phyloP scores from a whole-genome alignment of 2,113 vertebrate genomes.

The Gobius niger region DNA sequence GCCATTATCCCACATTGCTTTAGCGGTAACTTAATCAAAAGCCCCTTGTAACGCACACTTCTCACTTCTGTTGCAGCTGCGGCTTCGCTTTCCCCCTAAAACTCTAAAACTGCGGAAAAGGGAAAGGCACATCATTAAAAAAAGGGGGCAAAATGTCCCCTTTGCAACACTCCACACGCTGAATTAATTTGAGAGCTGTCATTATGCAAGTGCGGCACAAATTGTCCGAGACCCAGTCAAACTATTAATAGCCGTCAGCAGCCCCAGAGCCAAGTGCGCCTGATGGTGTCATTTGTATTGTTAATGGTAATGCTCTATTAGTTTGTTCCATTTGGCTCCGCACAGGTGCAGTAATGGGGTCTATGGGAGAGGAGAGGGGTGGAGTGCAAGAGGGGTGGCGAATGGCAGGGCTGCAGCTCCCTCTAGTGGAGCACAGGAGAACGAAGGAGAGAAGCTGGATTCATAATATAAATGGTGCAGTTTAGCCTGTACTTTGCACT shows the following conservation, averaged over 20 bases:
- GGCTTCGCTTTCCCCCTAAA: not conserved
- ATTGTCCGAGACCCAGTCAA: slow-evolving; percentile 73
- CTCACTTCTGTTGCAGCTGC: slow-evolving; percentile 22
- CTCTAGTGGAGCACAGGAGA: slow-evolving; percentile 60
- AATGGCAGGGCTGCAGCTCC: slow-evolving; percentile 48
- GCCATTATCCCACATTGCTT: slow-evolving; percentile 63
- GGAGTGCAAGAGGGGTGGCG: not conserved
- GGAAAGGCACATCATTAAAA: slow-evolving; percentile 38
- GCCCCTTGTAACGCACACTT: slow-evolving; percentile 40
- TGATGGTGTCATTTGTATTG: slow-evolving; percentile 81
- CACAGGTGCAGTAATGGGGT: slow-evolving; percentile 76
- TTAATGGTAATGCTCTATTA: slow-evolving; percentile 77
- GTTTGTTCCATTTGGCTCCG: slow-evolving; percentile 78
- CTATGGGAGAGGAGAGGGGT: slow-evolving; percentile 56
- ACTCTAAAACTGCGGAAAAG: slow-evolving; percentile 3
- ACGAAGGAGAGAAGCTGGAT: not conserved
- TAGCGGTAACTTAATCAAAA: slow-evolving; percentile 41
- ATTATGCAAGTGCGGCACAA: slow-evolving; percentile 73
- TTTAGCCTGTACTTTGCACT: no score
- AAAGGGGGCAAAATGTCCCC: slow-evolving; percentile 30
- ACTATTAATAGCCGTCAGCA: slow-evolving; percentile 73
- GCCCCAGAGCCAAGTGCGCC: slow-evolving; percentile 68
- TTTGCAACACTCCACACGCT: slow-evolving; percentile 42
- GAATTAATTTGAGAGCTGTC: slow-evolving; percentile 68
- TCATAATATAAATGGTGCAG: no score